Evolutionary conservation across 2,888 invertebrate genomes (phyloP), one percentile per base, ranked within the genome.

Genomic region (Microplitis manilae): DNA sequence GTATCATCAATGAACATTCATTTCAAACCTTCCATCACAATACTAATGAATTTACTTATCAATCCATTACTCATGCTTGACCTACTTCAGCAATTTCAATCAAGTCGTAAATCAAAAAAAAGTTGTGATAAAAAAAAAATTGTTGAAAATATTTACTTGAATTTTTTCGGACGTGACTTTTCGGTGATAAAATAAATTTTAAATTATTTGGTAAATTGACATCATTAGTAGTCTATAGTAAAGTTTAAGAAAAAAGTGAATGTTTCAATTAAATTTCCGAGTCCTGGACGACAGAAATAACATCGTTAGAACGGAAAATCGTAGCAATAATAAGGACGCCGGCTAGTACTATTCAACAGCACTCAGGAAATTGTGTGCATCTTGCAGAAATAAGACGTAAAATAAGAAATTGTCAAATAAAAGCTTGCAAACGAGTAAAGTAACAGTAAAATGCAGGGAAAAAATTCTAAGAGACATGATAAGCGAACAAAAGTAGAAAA

Each of bases 311-410:
- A 38, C 50, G 7, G 71, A 76, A 50, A 72, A 40, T 77, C 64
- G 39, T 50, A 20, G 70, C 20, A 69, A 77, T 65, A 73, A 77
- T 77, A 64, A 68, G 61, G 59, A 41, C 50, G 73, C 59, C 38
- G 50, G 9, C 4, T 50, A 13, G 50, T 13, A 50, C 62, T 38
- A 74, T 74, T 77, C 70, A 15, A 74, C 39, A 20, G 73, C 64
- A 73, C 73, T 77, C 68, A 13, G 62, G 60, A 73, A 77, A 77
- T 77, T 77, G 73, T 70, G 70, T 70, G 69, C 77, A 74, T 20
- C 60, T 59, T 20, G 6, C 64, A 69, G 50, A 64, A 69, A 39
- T 73, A 39, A 73, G 69, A 50, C 73, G 60, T 70, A 73, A 73
- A 77, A 77, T 73, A 70, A 60, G 70, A 50, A 73, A 69, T 70